Conservation (phyloP, 2,888 invertebrate species). For the Pandemis corylana region DNA sequence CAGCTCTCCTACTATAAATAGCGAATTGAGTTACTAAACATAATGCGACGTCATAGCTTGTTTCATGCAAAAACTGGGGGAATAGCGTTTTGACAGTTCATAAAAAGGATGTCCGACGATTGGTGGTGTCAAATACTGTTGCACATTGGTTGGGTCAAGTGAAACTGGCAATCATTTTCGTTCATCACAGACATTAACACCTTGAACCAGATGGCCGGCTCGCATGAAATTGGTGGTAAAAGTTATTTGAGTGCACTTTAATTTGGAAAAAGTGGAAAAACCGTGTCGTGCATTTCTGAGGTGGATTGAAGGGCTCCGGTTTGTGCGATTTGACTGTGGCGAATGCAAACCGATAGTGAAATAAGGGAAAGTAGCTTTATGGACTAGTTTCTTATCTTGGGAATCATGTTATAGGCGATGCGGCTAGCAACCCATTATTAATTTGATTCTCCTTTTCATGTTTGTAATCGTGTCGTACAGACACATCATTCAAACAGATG, state of each 20-base stretch:
- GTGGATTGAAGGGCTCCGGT: not conserved
- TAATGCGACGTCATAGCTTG: no score
- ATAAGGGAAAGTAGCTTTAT: not conserved
- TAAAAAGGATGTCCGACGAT: no score
- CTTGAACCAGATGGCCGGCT: conserved; percentile 33
- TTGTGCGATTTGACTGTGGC: not conserved
- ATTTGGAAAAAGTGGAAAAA: conserved; percentile 39
- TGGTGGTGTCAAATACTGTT: not conserved
- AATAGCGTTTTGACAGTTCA: no score
- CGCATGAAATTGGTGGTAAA: conserved; percentile 41
- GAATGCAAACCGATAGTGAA: not conserved
- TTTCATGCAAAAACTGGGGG: no score
- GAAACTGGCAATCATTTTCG: conserved; percentile 19
- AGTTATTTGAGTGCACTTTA: conserved; percentile 27
- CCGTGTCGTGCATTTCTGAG: conserved; percentile 8
- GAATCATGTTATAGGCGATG: not conserved
- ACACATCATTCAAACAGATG: no score
- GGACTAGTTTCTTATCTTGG: not conserved
- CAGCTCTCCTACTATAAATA: no score
- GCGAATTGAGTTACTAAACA: no score
- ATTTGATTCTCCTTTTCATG: no score
- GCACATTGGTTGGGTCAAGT: not conserved
- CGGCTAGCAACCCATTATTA: no score
- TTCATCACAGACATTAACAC: conserved; percentile 22
- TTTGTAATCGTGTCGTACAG: no score